Evolutionary conservation across 2,888 invertebrate species (phyloP).

Genomic region (Microchrysa polita): DNA sequence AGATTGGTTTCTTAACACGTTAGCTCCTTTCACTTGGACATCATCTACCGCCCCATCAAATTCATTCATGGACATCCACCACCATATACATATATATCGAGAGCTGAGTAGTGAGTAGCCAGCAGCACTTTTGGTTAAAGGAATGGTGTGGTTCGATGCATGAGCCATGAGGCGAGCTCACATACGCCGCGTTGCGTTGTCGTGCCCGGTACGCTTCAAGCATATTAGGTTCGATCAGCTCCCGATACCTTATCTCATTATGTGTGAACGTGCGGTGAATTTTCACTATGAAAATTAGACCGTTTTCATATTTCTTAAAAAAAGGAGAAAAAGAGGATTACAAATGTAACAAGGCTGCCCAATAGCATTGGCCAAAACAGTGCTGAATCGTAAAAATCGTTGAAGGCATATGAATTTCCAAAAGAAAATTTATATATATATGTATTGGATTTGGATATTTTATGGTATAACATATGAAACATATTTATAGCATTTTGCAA

Average conservation of each 20-base stretch:
- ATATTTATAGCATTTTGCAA: no score
- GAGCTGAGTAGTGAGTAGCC: neutral
- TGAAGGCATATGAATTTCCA: slow-evolving; percentile 34
- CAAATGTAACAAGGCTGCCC: slow-evolving; percentile 20
- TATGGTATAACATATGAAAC: neutral
- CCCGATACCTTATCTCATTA: slow-evolving; percentile 52
- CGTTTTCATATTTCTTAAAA: slow-evolving; percentile 40
- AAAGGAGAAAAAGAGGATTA: slow-evolving; percentile 31
- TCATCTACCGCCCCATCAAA: slow-evolving; percentile 9
- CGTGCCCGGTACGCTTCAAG: slow-evolving; percentile 46
- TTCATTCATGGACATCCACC: slow-evolving; percentile 33
- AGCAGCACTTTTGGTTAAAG: neutral
- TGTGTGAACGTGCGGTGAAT: slow-evolving; percentile 51
- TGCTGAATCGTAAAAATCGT: neutral
- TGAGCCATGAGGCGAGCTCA: neutral
- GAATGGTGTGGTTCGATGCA: neutral
- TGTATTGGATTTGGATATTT: neutral
- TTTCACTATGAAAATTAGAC: slow-evolving; percentile 35
- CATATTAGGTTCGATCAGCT: slow-evolving; percentile 51
- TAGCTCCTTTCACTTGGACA: slow-evolving; percentile 38
- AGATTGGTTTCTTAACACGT: slow-evolving; percentile 41
- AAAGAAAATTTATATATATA: slow-evolving; percentile 21
- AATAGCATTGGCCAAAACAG: neutral
- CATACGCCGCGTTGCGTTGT: neutral
- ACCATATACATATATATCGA: no score